A percentile compares a stretch with the other conserved stretches of the same genome.
Evolutionary conservation across 2,797 vertebrate genomes (phyloP).

Genomic region (Atherinosoma microstoma): DNA sequence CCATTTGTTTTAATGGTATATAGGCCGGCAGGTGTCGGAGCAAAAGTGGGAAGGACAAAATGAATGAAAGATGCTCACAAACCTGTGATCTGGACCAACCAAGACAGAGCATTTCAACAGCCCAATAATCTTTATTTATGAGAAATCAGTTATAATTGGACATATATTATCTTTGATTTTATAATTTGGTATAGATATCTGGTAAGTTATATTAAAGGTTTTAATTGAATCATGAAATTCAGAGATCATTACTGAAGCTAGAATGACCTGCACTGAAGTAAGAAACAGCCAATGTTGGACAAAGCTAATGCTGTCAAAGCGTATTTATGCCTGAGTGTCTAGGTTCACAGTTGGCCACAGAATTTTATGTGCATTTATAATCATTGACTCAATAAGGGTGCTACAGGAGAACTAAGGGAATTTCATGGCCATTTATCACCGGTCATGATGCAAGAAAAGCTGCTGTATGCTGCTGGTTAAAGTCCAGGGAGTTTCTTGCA

Average conservation of each 20-base stretch:
- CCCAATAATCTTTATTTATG: no score
- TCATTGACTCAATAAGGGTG: background rate
- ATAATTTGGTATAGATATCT: background rate
- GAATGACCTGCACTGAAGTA: background rate
- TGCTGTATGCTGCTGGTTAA: background rate
- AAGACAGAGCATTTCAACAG: background rate
- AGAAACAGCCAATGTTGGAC: background rate
- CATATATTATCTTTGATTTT: background rate
- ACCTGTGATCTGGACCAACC: constrained; percentile 9
- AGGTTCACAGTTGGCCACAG: background rate
- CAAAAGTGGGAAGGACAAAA: constrained; percentile 12
- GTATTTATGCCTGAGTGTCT: background rate
- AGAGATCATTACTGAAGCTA: background rate
- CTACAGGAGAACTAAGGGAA: background rate
- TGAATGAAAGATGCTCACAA: background rate
- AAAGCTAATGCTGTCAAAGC: background rate
- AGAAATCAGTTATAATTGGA: no score
- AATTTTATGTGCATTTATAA: background rate
- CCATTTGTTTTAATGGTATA: constrained; percentile 7
- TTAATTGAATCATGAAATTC: background rate
- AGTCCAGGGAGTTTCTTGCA: constrained; percentile 25
- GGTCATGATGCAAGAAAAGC: background rate
- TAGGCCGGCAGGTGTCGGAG: background rate
- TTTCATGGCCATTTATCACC: background rate
- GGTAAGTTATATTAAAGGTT: background rate